Percentiles rank a stretch among this genome's conserved stretches.
Conservation (phyloP, 2,797 vertebrate species). For the Hippopotamyrus pictus region DNA sequence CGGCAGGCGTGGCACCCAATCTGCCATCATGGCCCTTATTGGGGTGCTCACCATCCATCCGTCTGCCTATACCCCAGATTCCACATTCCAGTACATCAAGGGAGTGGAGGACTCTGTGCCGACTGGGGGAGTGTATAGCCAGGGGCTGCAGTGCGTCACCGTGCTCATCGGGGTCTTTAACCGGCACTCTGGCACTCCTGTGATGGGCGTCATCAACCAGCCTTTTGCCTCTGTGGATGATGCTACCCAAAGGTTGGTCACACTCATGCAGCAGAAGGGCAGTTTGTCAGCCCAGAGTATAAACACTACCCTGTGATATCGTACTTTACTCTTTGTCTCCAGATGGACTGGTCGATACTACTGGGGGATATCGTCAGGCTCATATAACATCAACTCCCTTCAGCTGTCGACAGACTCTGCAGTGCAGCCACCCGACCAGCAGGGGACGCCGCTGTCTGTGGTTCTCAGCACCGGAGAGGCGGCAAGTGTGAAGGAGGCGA, state of each 20-base stretch:
- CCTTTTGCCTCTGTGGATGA: slow-evolving; percentile 50
- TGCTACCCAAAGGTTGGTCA: slow-evolving; percentile 7
- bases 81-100: slow-evolving; percentile 59
- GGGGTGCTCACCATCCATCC: neutral
- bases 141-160: slow-evolving; percentile 58
- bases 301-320: neutral
- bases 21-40: neutral
- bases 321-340: neutral
- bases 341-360: slow-evolving; percentile 45
- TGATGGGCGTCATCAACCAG: slow-evolving; percentile 61
- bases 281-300: neutral
- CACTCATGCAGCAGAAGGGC: neutral
- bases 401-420: neutral
- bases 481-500: slow-evolving; percentile 34
- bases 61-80: slow-evolving; percentile 44
- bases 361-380: slow-evolving; percentile 49
- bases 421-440: neutral
- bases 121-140: slow-evolving; percentile 46
- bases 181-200: slow-evolving; percentile 44
- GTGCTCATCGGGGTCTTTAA: slow-evolving; percentile 56
- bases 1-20: neutral
- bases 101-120: slow-evolving; percentile 44
- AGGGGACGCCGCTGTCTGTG: slow-evolving; percentile 33
- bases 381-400: slow-evolving; percentile 40
- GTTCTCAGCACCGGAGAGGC: slow-evolving; percentile 52